phyloP scores from a whole-genome alignment of 2,113 vertebrate species.

The Lophura nycthemera region DNA sequence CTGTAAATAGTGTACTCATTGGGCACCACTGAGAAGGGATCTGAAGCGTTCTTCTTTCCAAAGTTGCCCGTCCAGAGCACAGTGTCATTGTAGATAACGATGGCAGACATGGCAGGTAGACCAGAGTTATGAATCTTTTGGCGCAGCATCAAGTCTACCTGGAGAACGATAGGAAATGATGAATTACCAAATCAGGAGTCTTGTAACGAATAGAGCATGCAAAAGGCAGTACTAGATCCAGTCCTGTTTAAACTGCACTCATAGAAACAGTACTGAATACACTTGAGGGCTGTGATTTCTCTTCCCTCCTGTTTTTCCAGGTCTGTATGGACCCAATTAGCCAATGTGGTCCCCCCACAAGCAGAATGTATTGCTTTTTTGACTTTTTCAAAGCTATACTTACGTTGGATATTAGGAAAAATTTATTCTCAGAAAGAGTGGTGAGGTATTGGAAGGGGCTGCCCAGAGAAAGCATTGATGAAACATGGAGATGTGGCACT shows the following conservation, averaged over 20 bases:
- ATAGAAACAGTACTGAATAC: background rate
- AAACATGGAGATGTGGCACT: too few relatives aligned
- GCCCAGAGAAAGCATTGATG: too few relatives aligned
- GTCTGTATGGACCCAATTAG: background rate
- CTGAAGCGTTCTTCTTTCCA: slow-evolving; percentile 86
- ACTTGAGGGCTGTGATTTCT: background rate
- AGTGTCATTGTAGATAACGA: slow-evolving; percentile 88
- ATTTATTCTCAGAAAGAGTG: too few relatives aligned
- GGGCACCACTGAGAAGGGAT: slow-evolving; percentile 81
- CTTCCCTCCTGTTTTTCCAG: background rate
- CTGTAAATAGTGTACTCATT: slow-evolving; percentile 91
- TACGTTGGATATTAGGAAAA: too few relatives aligned
- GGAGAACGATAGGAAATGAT: too few relatives aligned
- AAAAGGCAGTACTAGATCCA: background rate
- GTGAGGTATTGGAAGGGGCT: too few relatives aligned
- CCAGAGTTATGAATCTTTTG: slow-evolving; percentile 75
- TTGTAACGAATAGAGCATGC: too few relatives aligned
- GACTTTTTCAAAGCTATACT: background rate
- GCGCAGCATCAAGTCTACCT: slow-evolving; percentile 87
- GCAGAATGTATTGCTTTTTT: background rate
- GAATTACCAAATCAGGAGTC: too few relatives aligned
- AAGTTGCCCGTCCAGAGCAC: slow-evolving; percentile 94
- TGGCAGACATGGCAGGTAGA: slow-evolving; percentile 87
- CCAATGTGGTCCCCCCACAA: background rate
- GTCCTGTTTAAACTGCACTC: background rate